These are phyloP conservation scores for Heteropelma amictum DNA, from an alignment of 2,888 invertebrate genomes.

Conservation along the genomic window DNA sequence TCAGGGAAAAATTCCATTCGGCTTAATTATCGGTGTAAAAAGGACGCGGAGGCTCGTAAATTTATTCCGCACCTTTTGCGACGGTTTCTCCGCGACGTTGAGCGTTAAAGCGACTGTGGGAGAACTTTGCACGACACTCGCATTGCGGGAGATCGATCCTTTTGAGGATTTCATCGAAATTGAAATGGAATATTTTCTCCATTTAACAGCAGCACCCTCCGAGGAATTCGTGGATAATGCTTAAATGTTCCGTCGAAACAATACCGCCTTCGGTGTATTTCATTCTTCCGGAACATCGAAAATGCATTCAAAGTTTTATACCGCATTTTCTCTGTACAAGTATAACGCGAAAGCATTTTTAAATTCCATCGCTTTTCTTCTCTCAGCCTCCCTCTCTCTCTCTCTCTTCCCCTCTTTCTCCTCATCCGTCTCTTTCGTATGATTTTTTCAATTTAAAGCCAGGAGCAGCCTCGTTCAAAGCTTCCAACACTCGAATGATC, in stretches of 20 bases:
- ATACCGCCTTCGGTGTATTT: constrained; percentile 18
- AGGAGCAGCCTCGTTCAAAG: constrained; percentile 3
- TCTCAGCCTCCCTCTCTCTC: background rate
- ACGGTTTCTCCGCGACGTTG: no score
- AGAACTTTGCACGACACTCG: no score
- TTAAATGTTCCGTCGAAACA: constrained; percentile 28
- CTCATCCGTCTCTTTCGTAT: background rate
- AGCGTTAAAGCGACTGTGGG: no score
- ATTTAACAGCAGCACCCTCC: constrained; percentile 28
- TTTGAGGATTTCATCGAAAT: constrained; percentile 10
- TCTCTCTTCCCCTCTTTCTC: background rate
- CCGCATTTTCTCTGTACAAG: background rate
- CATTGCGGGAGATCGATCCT: background rate
- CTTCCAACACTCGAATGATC: constrained; percentile 24
- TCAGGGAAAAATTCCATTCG: constrained; percentile 49
- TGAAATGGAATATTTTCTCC: constrained; percentile 34
- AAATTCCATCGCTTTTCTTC: background rate
- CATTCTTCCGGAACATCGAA: constrained; percentile 39
- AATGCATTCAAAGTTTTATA: constrained; percentile 50
- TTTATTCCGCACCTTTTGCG: no score
- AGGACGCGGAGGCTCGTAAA: no score
- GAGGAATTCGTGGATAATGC: constrained; percentile 19
- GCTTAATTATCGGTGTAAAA: constrained; percentile 30
- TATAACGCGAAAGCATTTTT: constrained; percentile 9
- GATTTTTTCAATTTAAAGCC: constrained; percentile 21